Evolutionary conservation across 2,113 vertebrate genomes (phyloP).

Genomic region (Catharus minimus): DNA sequence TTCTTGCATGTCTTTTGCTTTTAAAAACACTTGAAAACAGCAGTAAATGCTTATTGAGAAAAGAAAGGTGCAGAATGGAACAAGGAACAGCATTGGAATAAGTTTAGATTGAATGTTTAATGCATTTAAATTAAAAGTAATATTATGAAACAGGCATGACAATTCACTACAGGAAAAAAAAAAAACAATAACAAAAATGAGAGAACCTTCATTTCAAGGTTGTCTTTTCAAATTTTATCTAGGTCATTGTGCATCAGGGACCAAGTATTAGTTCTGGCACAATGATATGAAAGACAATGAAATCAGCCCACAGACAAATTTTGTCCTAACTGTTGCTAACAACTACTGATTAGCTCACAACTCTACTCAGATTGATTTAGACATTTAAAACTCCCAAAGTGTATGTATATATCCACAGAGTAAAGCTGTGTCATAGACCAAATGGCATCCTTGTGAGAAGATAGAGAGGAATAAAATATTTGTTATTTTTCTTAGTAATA

Average conservation of each 20-base stretch:
- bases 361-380: background rate
- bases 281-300: background rate
- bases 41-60: background rate
- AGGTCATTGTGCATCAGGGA: background rate
- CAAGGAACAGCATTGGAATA: background rate
- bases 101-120: background rate
- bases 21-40: background rate
- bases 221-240: constrained; percentile 8
- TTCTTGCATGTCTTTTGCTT: background rate
- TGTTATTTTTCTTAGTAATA: background rate
- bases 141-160: background rate
- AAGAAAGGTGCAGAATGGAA: background rate
- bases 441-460: background rate
- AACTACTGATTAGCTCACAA: background rate
- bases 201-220: background rate
- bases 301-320: background rate
- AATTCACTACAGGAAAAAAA: background rate
- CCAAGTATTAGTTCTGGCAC: background rate
- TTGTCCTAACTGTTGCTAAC: background rate
- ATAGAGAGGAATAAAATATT: background rate
- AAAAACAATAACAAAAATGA: background rate
- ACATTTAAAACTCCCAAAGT: background rate
- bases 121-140: background rate
- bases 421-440: background rate
- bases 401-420: background rate